Evolutionary conservation across 2,113 vertebrate species (phyloP), one percentile per base, ranked within the genome.

Genomic region (Turnix velox): DNA sequence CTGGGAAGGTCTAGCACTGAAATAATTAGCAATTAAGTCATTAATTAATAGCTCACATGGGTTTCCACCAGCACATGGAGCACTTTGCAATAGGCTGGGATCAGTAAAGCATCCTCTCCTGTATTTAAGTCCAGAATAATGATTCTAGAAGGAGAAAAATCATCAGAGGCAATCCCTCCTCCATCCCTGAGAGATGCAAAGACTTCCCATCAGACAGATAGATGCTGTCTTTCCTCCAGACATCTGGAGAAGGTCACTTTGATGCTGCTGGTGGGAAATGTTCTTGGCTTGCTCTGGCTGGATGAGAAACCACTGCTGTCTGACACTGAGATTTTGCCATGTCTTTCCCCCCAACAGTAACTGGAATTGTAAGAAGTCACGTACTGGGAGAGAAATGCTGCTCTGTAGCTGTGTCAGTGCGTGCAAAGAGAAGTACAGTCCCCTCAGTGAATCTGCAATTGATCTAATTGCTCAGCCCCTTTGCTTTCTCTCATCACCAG

Each of bases 201-300:
- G 58, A 68, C 24, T 68, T 87, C 67, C 68, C 0, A 0, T 69
- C 54, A 76, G 87, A 91, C 52, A 87, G 84, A 88, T 81, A 93
- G 88, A 94, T 88, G 84, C 42, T 85, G 87, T 73, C 49, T 94
- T 79, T 92, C 43, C 49, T 91, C 59, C 71, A 57, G 33, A 92
- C 92, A 89, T 93, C 89, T 91, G 95, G 86, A 72, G 73, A 87
- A 75, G 37, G 31, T 9, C 2, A 2, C 78, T 94, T 94, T 94
- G 84, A 91, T 93, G 92, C n/a, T 55, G 67, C 18, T 85, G 74
- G 75, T 95, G 92, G 87, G 91, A 95, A 93, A 82, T 91, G 88
- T 95, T 95, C 86, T 91, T 94, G 88, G 85, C 71, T 91, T 95
- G 82, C 82, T 92, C 74, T 5, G 18, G 33, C 51, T 95, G 83